Evolutionary conservation across 2,888 invertebrate genomes (phyloP), one percentile per base, ranked within the genome.

Genomic region (Seira musarum): DNA sequence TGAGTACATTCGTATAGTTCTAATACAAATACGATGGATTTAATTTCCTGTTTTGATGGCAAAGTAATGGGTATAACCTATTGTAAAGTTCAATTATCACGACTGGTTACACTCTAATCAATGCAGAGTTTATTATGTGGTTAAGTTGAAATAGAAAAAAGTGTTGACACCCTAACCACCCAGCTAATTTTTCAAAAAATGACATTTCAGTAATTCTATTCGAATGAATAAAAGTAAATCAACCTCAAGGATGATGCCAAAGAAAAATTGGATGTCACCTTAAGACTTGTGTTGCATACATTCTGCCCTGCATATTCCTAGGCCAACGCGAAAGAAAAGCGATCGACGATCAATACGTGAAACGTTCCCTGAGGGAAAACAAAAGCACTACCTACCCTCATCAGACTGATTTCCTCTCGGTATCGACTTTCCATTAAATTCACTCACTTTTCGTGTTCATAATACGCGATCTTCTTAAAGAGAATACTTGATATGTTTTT

Each of bases 381-480:
- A 49, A 49, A 30, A 49, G 49, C 49, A 3, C 49, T 49, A 49
- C 15, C 40, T 40, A n/a, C 40, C 13, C 49, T 49, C 49, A n/a
- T 49, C 49, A 49, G 60, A 60, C 60, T 60, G 21, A 60, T 60
- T 60, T 60, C 60, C 22, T 60, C 21, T 2, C 2, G 1, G 60
- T 78, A 81, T 81, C 76, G 81, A 76, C 81, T 81, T 72, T 81
- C 75, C 81, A 81, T 81, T 81, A 70, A 75, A 67, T 71, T 70
- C 53, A 65, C 22, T 71, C 61, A 19, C 77, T 65, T 77, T 53
- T 60, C 60, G 10, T 60, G 19, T 60, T 60, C 60, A 22, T 60
- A 60, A 6, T 60, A 8, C 19, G 8, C 30, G 2, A 8, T 8
- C 30, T 2, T 30, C 30, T 30, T 30, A 30, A 30, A 30, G 30